Conservation (phyloP, 2,888 invertebrate species). For the Eilema depressum region DNA sequence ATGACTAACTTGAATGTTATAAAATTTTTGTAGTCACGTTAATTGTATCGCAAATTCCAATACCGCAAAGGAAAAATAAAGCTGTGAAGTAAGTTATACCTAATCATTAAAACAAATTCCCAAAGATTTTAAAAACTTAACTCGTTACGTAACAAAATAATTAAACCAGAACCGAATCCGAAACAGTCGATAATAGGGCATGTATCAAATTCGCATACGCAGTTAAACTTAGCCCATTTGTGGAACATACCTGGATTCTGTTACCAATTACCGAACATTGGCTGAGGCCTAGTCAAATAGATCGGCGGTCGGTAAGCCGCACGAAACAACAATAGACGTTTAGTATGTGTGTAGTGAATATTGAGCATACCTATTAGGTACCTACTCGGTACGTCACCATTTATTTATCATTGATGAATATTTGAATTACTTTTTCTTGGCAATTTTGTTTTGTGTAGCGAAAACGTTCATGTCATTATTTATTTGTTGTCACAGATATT, state of each 20-base stretch:
- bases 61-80: neutral
- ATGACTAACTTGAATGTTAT: neutral
- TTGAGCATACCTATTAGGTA: neutral
- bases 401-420: slow-evolving; percentile 3
- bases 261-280: slow-evolving; percentile 57
- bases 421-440: neutral
- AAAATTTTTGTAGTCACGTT: neutral
- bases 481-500: no score
- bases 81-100: neutral
- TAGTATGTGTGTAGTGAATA: slow-evolving; percentile 14
- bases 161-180: slow-evolving; percentile 5
- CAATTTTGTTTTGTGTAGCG: neutral
- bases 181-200: slow-evolving; percentile 30
- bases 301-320: slow-evolving; percentile 37
- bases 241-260: slow-evolving; percentile 46
- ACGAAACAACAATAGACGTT: slow-evolving; percentile 33
- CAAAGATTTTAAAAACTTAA: no score
- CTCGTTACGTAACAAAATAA: slow-evolving; percentile 11
- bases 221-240: slow-evolving; percentile 49
- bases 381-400: neutral
- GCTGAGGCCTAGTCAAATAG: slow-evolving; percentile 42
- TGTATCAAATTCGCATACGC: slow-evolving; percentile 47
- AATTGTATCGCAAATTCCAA: neutral
- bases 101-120: neutral
- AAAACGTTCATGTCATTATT: no score